phyloP scores from a whole-genome alignment of 1,140 invertebrate genomes.

The Bemisia tabaci region DNA sequence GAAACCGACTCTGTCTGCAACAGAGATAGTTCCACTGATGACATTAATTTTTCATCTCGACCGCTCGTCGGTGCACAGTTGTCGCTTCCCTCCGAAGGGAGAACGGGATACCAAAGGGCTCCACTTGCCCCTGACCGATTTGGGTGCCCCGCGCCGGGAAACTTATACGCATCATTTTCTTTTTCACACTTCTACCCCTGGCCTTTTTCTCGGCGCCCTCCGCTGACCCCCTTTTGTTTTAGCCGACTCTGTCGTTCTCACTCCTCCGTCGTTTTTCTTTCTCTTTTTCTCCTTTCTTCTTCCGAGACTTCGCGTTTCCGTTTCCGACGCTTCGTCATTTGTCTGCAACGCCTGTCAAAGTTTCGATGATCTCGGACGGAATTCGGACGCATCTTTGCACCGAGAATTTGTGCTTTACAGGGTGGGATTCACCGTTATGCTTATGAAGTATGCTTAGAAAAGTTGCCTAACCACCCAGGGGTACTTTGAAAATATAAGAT shows the following conservation, averaged over 20 bases:
- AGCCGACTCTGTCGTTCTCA: background rate
- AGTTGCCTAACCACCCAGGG: too few species aligned
- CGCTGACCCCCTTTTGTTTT: constrained; percentile 1
- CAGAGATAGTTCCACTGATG: background rate
- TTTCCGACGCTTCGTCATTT: background rate
- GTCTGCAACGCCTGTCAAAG: background rate
- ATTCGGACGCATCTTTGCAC: too few species aligned
- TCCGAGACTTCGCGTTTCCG: background rate
- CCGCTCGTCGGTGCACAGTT: background rate
- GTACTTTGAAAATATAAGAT: too few species aligned
- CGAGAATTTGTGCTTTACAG: too few species aligned
- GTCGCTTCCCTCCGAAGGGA: too few species aligned
- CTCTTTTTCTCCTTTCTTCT: constrained; percentile 2
- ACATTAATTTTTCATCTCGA: background rate
- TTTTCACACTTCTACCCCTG: background rate
- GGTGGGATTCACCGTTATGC: too few species aligned
- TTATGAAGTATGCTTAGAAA: too few species aligned
- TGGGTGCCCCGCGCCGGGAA: too few species aligned
- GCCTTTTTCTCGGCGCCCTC: constrained; percentile 2
- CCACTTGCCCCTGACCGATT: too few species aligned
- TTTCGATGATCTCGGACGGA: background rate
- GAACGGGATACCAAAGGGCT: too few species aligned
- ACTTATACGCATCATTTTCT: background rate
- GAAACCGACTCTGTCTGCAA: background rate
- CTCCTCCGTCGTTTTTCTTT: constrained; percentile 6